phyloP scores from a whole-genome alignment of 2,113 vertebrate genomes.

The Hemichromis elongatus region DNA sequence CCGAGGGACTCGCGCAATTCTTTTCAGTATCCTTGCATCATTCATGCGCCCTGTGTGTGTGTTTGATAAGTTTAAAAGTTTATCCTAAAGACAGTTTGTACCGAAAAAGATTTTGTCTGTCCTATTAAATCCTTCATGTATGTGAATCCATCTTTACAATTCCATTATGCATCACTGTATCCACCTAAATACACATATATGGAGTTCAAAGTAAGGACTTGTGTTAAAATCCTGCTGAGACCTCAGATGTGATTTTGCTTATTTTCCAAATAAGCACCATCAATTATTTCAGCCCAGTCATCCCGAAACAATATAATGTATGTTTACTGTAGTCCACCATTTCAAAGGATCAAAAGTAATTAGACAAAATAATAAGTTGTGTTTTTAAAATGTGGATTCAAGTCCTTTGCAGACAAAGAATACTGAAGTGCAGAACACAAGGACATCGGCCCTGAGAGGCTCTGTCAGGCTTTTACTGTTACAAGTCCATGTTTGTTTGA shows the following conservation, averaged over 20 bases:
- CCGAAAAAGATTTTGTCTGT: background rate
- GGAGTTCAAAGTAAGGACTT: background rate
- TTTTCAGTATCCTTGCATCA: slow-evolving; percentile 2
- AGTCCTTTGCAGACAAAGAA: background rate
- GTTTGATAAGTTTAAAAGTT: background rate
- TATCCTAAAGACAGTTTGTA: background rate
- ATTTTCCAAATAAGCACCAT: background rate
- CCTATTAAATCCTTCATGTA: background rate
- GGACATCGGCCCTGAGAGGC: background rate
- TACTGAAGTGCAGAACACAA: background rate
- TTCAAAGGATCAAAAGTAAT: background rate
- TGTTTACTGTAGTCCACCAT: background rate
- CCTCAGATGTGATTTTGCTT: background rate
- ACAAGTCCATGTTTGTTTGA: too few relatives aligned
- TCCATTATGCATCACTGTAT: background rate
- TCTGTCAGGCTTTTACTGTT: background rate
- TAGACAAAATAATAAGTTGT: fast-evolving
- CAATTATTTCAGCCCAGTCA: background rate
- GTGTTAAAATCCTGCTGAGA: background rate
- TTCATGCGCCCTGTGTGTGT: background rate
- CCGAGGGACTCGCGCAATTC: background rate
- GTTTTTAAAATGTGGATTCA: background rate
- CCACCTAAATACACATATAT: background rate
- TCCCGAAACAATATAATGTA: background rate
- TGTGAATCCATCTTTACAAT: background rate